Base-by-base conservation (phyloP, 2,888 invertebrate species). In the Myopa tessellatipennis region DNA sequence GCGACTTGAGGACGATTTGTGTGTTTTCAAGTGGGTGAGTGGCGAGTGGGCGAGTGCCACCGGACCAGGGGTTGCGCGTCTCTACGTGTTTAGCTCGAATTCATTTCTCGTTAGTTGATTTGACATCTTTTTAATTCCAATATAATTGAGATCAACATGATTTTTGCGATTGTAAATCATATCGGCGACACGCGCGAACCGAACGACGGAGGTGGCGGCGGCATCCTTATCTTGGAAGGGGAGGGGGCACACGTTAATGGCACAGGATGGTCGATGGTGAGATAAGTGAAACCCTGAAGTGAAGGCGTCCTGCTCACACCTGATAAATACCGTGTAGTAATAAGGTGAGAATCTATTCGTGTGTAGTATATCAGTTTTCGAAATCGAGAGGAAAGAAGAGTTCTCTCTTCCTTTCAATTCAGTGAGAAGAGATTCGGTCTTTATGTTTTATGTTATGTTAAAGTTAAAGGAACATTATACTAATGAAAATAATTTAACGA, bases 91-190 rank as follows among this genome's bases (percentile, higher is more conserved):
- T 26, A 10, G 26, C 5, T 68, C 18, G 18, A 18, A 61, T 26
- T n/a, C 34, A 18, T 26, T 26, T 2, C 26, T 26, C 26, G 1
- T 26, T 26, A 26, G 26, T 26, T 26, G 10, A 36, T 68, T 68
- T 45, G 16, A 68, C 40, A 40, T 45, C 18, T n/a, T 26, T 70
- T 26, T 70, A 70, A 70, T 70, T 70, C 40, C 18, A 38, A 34
- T 67, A 38, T 36, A 8, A 65, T 34, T 65, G 65, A 36, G 8
- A 45, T 50, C 12, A 7, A 70, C 45, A 45, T 52, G 52, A 70
- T 55, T 52, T 18, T 7, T 3, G 65, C 65, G 14, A 34, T 61
- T 45, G 61, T 12, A 34, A 61, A 61, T 61, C 38, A 38, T 3
- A 34, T 36, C 65, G 65, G 5, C 36, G 55, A 55, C 55, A 55